Evolutionary conservation across 37 sponge, comb jelly and placozoan species (phyloP), one percentile per base, ranked within the genome.

Genomic region (Aplysina aerophoba): DNA sequence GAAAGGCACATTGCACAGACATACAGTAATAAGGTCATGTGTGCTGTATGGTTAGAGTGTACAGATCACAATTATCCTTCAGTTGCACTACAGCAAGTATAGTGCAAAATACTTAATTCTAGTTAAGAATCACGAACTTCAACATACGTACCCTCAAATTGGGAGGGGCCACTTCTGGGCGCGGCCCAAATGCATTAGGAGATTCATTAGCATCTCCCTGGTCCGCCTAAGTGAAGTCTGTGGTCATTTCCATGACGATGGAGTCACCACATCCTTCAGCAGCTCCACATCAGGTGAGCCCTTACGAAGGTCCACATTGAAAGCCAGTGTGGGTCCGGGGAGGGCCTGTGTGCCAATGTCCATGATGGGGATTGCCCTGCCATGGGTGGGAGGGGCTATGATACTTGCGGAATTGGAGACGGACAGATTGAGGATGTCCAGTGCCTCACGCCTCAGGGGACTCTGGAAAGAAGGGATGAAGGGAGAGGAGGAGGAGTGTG

Each of bases 281-380:
- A 88, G 93, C 0, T 64, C 53, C 40, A 92, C 35, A 84, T 92
- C 93, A 73, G 24, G 27, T 59, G 93, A 92, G 3, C 80, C 79
- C 56, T 66, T 78, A 21, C 77, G 57, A 0, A 95, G 82, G 71
- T 91, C 86, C 83, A 92, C 78, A 21, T 80, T 55, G 84, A 95
- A 95, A 74, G 85, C 73, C 40, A 95, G 86, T 41, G 92, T 95
- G 33, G 95, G 95, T 6, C 95, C 95, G 34, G 95, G 95, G 28
- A 95, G 94, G 36, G 86, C 81, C 79, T 91, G 91, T n/a, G 83
- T 69, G 40, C 90, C 93, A 0, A 89, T 80, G 62, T 92, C 93
- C 1, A 89, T 88, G 65, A 85, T 60, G 16, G 93, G 93, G 0
- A 89, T 65, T 80, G 86, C 84, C 34, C 24, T 15, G 15, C 28